Base-by-base conservation (phyloP, 2,888 invertebrate species). In the Amphipyra berbera region DNA sequence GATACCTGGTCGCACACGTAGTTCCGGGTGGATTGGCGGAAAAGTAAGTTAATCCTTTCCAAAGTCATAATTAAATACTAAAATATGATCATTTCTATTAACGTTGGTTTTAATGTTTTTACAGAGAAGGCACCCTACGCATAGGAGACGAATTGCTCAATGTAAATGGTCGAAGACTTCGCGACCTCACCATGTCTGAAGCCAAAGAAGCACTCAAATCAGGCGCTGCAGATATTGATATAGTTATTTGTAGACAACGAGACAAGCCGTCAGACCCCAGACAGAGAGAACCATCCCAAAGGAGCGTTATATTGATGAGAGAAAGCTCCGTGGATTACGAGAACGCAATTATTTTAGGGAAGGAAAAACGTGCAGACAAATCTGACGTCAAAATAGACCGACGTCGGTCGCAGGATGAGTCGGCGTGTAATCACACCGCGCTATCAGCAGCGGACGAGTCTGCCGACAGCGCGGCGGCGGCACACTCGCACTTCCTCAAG, bases 311-410 rank as follows among this genome's bases (percentile, higher is more conserved):
- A 8, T 70, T 93, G 58, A 95, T 96, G 95, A 95, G 95, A 68
- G 97, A 97, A 88, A 97, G 96, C 85, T 96, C 96, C 33, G 97
- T 97, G 1, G 97, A 97, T 90, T 96, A 97, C 76, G 97, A 97
- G 81, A 96, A 96, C 83, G 95, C 94, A 44, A 93, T 95, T 56
- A 95, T 95, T 63, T 90, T 95, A 73, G 95, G 95, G 62, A 94
- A 94, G 79, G 94, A 93, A 88, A 93, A 90, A 86, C 92, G 95
- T 52, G 82, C 85, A 71, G 90, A 92, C 87, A 93, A 86, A 90
- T 86, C 86, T 91, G 94, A 95, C 76, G 97, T 95, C 82, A 98
- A 96, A 59, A 96, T 95, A 79, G 97, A 97, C 73, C 97, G 98
- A 96, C 73, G 96, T 85, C 69, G 94, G 87, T 73, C 96, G 96